These are phyloP conservation scores for Apantesis nais DNA, from an alignment of 2,888 invertebrate genomes.

Conservation along the genomic window DNA sequence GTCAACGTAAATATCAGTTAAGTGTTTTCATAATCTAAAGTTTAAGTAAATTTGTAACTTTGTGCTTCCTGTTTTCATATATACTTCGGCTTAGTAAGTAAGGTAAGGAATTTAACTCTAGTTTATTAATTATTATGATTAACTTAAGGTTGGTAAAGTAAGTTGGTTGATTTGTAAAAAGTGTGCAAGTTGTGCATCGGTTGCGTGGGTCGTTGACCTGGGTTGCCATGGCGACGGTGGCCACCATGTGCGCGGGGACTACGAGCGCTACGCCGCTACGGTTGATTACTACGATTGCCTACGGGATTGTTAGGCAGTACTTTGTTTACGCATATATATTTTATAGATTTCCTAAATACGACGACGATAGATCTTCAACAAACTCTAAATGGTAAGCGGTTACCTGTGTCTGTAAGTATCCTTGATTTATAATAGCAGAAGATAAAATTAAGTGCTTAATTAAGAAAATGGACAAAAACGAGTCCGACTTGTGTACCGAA, in stretches of 20 bases:
- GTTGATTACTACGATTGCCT: conserved; percentile 60
- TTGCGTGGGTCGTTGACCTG: conserved; percentile 75
- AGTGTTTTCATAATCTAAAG: conserved; percentile 24
- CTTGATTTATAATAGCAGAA: too few relatives aligned
- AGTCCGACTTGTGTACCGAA: too few relatives aligned
- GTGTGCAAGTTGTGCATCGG: conserved; percentile 58
- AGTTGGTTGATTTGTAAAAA: conserved; percentile 25
- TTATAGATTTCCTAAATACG: not conserved
- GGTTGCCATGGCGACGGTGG: conserved; percentile 74
- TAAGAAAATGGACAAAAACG: too few relatives aligned
- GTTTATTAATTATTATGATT: not conserved
- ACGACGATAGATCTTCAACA: too few relatives aligned
- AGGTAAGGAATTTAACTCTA: conserved; percentile 25
- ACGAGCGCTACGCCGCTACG: conserved; percentile 45
- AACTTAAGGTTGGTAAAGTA: not conserved
- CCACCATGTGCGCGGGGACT: conserved; percentile 67
- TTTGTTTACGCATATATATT: conserved; percentile 16
- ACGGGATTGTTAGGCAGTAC: conserved; percentile 35
- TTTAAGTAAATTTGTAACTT: conserved; percentile 19
- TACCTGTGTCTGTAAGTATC: not conserved
- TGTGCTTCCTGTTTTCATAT: conserved; percentile 19
- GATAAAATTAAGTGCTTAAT: too few relatives aligned
- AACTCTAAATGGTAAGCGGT: not conserved
- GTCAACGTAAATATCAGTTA: conserved; percentile 25
- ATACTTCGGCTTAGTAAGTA: conserved; percentile 13